Evolutionary conservation across 2,888 invertebrate genomes (phyloP).

Genomic region (Lamproptera curius): DNA sequence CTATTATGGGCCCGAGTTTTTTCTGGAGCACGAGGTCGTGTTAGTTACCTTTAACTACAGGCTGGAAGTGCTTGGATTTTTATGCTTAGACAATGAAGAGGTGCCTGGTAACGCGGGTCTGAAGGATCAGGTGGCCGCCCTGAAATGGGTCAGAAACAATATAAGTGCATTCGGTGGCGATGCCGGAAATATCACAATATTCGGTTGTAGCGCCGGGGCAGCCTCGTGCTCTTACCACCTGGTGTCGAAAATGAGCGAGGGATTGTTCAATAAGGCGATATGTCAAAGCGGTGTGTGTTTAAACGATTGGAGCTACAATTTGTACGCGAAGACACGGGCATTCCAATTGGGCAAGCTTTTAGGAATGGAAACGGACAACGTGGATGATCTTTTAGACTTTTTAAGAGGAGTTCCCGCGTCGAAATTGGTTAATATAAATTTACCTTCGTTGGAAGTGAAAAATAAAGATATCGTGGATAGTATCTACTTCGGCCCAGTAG

Average conservation of each 20-base stretch:
- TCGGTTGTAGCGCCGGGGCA: conserved; percentile 70
- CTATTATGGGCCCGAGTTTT: conserved; percentile 69
- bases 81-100: conserved; percentile 64
- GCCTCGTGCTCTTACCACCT: conserved; percentile 59
- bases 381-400: conserved; percentile 51
- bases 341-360: conserved; percentile 62
- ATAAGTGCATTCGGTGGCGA: conserved; percentile 65
- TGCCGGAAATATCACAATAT: conserved; percentile 59
- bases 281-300: conserved; percentile 72
- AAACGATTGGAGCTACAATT: conserved; percentile 62
- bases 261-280: conserved; percentile 66
- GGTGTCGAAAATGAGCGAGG: conserved; percentile 60
- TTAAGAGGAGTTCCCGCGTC: conserved; percentile 46
- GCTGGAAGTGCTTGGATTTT: conserved; percentile 67
- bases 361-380: conserved; percentile 58
- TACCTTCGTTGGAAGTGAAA: conserved; percentile 45
- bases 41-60: conserved; percentile 72
- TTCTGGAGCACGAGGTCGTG: conserved; percentile 59
- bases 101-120: conserved; percentile 71
- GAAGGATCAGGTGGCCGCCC: conserved; percentile 71
- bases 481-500: conserved; percentile 62
- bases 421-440: conserved; percentile 51
- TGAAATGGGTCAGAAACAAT: conserved; percentile 67
- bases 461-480: conserved; percentile 50
- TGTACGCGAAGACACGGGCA: conserved; percentile 54